These are phyloP conservation scores for Epinotia brunnichana DNA, from an alignment of 2,888 invertebrate genomes.

Conservation along the genomic window DNA sequence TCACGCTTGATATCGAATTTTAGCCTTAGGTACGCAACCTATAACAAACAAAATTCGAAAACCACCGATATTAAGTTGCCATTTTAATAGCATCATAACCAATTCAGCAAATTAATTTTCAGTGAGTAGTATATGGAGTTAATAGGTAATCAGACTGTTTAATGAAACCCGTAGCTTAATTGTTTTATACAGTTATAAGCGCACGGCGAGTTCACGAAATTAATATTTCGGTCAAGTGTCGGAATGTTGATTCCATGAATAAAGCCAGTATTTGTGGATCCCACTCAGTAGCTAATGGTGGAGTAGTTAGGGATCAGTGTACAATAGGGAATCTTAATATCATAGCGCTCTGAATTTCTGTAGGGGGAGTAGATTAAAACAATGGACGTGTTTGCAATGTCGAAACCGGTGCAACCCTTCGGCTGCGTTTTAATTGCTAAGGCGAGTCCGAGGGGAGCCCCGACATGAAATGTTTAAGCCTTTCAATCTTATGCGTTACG, in stretches of 20 bases:
- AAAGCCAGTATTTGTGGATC: constrained; percentile 58
- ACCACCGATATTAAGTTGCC: too few relatives aligned
- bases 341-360: constrained; percentile 68
- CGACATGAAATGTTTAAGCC: constrained; percentile 63
- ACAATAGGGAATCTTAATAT: constrained; percentile 62
- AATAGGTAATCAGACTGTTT: constrained; percentile 14
- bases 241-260: constrained; percentile 58
- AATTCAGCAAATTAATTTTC: constrained; percentile 11
- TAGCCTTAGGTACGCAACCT: background rate
- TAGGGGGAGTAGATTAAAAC: constrained; percentile 77
- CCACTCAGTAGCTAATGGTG: constrained; percentile 45
- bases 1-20: background rate
- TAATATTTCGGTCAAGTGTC: constrained; percentile 77
- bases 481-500: constrained; percentile 59
- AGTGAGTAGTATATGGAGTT: constrained; percentile 7
- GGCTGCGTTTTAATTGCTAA: constrained; percentile 81
- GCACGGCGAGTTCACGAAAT: constrained; percentile 59
- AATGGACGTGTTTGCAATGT: constrained; percentile 82
- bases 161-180: constrained; percentile 35
- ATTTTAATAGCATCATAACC: too few relatives aligned
- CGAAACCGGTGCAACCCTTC: constrained; percentile 78
- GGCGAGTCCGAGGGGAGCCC: constrained; percentile 58
- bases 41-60: too few relatives aligned
- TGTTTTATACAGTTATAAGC: constrained; percentile 47
- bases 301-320: constrained; percentile 54